These are phyloP conservation scores for Dermolepida albohirtum DNA, from an alignment of 2,888 invertebrate genomes.

Conservation along the genomic window DNA sequence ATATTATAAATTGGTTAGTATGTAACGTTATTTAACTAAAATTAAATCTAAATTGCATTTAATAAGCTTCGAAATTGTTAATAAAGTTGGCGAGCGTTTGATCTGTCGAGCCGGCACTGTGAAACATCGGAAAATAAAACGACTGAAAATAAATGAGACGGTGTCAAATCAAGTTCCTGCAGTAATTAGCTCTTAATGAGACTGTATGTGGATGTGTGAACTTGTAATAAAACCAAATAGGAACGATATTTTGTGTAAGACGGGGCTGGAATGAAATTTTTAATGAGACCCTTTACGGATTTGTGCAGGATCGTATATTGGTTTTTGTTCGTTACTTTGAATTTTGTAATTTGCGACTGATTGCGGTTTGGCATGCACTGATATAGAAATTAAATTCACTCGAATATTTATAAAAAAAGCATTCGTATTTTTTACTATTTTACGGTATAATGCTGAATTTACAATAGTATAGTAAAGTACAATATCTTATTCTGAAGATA, in stretches of 20 bases:
- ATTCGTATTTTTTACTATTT: too few species aligned
- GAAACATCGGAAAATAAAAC: slow-evolving; percentile 2
- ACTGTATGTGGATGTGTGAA: slow-evolving; percentile 47
- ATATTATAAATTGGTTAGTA: too few species aligned
- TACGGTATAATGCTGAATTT: too few species aligned
- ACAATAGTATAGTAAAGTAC: too few species aligned
- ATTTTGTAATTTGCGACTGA: slow-evolving; percentile 2
- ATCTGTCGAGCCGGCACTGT: slow-evolving; percentile 10
- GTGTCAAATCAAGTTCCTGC: slow-evolving; percentile 51
- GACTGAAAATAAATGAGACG: slow-evolving; percentile 49
- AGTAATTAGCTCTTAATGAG: slow-evolving; percentile 54
- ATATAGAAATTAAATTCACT: too few species aligned
- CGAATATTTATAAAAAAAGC: too few species aligned
- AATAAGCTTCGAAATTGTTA: too few species aligned
- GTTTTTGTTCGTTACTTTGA: background rate
- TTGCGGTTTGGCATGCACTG: background rate
- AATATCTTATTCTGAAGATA: too few species aligned
- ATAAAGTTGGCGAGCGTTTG: too few species aligned
- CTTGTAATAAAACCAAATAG: slow-evolving; percentile 46
- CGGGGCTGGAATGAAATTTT: slow-evolving; percentile 38
- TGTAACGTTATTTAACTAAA: too few species aligned
- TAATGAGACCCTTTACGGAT: slow-evolving; percentile 36
- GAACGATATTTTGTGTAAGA: slow-evolving; percentile 33
- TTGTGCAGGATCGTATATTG: background rate
- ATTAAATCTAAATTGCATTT: too few species aligned